Conservation (phyloP, 2,113 vertebrate genomes). For the Elephas maximus region DNA sequence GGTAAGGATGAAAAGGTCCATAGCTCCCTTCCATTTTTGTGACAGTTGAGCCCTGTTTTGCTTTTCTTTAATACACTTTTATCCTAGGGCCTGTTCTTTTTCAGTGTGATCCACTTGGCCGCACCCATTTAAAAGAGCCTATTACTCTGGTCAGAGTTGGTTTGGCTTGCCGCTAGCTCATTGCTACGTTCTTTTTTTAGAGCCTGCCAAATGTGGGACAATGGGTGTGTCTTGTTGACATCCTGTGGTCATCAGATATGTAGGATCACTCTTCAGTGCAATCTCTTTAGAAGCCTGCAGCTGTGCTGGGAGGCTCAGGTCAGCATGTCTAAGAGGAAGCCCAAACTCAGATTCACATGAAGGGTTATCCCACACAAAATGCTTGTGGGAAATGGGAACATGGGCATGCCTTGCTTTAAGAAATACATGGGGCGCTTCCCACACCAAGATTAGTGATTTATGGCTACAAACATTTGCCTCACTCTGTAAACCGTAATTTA, state of each 20-base stretch:
- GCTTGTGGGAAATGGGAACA: conserved; percentile 8
- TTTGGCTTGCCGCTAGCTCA: conserved; percentile 81
- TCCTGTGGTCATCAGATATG: conserved; percentile 83
- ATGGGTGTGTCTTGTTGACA: conserved; percentile 89
- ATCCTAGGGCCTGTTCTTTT: conserved; percentile 75
- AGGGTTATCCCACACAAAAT: conserved; percentile 28
- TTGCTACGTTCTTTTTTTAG: conserved; percentile 83
- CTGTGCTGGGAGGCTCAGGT: conserved; percentile 60
- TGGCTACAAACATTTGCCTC: conserved; percentile 56
- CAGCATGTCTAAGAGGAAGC: conserved; percentile 60
- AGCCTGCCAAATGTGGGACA: conserved; percentile 86
- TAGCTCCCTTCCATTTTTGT: conserved; percentile 36
- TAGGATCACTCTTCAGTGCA: conserved; percentile 76
- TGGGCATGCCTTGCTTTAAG: background rate
- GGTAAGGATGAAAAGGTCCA: conserved; percentile 10
- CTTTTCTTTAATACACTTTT: conserved; percentile 66
- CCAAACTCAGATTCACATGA: conserved; percentile 25
- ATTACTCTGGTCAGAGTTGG: conserved; percentile 83
- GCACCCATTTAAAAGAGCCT: conserved; percentile 83
- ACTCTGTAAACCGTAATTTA: conserved; percentile 65
- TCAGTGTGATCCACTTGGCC: conserved; percentile 69
- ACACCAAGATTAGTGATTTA: conserved; percentile 40
- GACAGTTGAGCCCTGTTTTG: conserved; percentile 55
- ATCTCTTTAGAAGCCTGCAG: conserved; percentile 80
- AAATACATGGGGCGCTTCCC: background rate